Percentiles rank a stretch among this genome's conserved stretches.
Evolutionary conservation across 2,113 vertebrate species (phyloP).

Genomic region (Dicaeum eximium): DNA sequence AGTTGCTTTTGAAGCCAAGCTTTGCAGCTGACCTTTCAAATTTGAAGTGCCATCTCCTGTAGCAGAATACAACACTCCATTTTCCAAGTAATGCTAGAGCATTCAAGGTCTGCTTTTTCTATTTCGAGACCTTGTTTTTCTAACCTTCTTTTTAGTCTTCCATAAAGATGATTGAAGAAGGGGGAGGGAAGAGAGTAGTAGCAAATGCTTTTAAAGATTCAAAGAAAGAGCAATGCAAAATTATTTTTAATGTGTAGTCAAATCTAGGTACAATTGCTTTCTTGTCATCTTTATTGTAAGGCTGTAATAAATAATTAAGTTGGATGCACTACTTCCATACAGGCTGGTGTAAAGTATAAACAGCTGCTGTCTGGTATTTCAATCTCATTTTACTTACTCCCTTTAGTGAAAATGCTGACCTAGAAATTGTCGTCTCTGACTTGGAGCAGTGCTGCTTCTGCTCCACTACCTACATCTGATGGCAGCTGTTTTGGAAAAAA

Average conservation of each 20-base stretch:
- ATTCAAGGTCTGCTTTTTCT: conserved; percentile 2
- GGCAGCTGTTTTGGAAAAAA: not conserved
- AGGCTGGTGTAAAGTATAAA: not conserved
- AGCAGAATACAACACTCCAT: not conserved
- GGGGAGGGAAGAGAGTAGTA: not conserved
- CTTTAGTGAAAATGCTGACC: not conserved
- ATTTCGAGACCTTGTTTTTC: not conserved
- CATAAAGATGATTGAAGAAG: not conserved
- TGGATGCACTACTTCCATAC: not conserved
- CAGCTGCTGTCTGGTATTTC: not conserved
- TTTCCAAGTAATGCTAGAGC: not conserved
- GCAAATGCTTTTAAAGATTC: not conserved
- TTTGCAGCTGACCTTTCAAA: conserved; percentile 48
- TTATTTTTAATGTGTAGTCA: not conserved
- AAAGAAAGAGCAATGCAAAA: not conserved
- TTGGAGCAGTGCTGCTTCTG: not conserved
- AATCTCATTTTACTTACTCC: not conserved
- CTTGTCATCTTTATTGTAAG: not conserved
- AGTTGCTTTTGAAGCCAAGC: conserved; percentile 19
- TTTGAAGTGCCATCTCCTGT: not conserved
- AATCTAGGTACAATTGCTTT: not conserved
- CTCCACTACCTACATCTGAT: not conserved
- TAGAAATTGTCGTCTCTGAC: not conserved
- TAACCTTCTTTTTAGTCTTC: not conserved
- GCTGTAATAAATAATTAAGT: conserved; percentile 18